Base-by-base conservation (phyloP, 2,888 invertebrate species). In the Resseliella maxima region DNA sequence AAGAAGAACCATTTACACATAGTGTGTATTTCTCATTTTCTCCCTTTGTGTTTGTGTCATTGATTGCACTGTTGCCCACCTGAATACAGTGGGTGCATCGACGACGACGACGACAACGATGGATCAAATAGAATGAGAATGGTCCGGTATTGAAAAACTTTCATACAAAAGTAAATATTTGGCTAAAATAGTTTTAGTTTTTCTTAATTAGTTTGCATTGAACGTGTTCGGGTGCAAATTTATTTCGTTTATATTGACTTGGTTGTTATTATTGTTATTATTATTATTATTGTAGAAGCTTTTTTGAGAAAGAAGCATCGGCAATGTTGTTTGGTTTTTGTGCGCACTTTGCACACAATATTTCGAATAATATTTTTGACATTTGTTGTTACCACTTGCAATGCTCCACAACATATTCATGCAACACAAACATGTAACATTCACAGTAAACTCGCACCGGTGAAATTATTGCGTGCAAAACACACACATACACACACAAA, bases 161-260 rank as follows among this genome's bases (percentile, higher is more conserved):
- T 83, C 5, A 21, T n/a, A 6, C 38, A 38, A 38, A 38, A 83
- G 24, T 83, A 83, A 83, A 83, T 36, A 38, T 83, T 83, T 38
- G 83, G 36, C 1, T 36, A 38, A 38, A 38, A 38, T 83, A 21
- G n/a, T 83, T 83, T 36, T 38, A 36, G 38, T 83, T 83, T 83
- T 38, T 83, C 83, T 83, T 83, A 83, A 83, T 83, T 83, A 83
- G 83, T 83, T 83, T 83, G 24, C 38, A 83, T 38, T 83, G 41
- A 83, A 83, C 83, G 38, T 83, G 83, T 81, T 81, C 36, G 18
- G 15, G 36, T 18, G 18, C 38, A 21, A 38, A 83, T 83, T 36
- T 36, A 36, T 38, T 36, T 35, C 81, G 21, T 35, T 59, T 59
- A 59, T 59, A 59, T 59, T 12, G 12, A 59, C n/a, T 59, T 59